Conservation (phyloP, 2,888 invertebrate species). For the Agrotis segetum region DNA sequence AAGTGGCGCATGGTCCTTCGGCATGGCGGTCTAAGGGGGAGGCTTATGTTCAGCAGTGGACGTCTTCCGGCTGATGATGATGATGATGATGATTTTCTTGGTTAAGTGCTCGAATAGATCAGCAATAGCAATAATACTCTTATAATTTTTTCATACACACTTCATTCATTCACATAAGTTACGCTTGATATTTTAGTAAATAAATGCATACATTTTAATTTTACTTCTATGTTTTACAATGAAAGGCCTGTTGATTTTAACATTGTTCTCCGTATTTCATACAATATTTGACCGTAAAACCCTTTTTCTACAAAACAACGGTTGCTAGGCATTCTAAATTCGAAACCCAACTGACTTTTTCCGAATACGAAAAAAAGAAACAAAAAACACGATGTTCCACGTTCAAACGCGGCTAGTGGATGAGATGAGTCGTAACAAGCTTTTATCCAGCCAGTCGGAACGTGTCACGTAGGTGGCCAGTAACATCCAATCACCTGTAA, state of each 20-base stretch:
- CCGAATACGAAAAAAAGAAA: slow-evolving; percentile 1
- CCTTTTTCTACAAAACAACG: neutral
- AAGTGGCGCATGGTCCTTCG: too few relatives aligned
- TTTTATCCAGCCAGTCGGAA: slow-evolving; percentile 92
- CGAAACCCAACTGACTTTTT: slow-evolving; percentile 11
- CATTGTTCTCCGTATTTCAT: neutral
- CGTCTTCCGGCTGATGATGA: too few relatives aligned
- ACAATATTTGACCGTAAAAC: neutral
- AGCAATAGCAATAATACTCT: too few relatives aligned
- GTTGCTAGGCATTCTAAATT: slow-evolving; percentile 16
- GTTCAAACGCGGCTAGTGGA: slow-evolving; percentile 48
- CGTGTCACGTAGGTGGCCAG: slow-evolving; percentile 93
- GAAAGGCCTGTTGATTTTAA: neutral
- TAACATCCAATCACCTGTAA: slow-evolving; percentile 92
- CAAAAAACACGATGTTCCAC: slow-evolving; percentile 30
- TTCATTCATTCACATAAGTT: too few relatives aligned
- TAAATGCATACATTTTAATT: neutral
- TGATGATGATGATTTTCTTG: too few relatives aligned
- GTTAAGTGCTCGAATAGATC: too few relatives aligned
- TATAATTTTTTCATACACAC: too few relatives aligned
- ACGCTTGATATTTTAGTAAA: too few relatives aligned
- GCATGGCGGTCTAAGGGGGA: too few relatives aligned
- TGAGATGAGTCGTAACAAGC: slow-evolving; percentile 78
- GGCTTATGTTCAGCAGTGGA: too few relatives aligned
- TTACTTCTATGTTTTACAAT: neutral